phyloP scores from a whole-genome alignment of 2,113 vertebrate species.

The Orcinus orca region DNA sequence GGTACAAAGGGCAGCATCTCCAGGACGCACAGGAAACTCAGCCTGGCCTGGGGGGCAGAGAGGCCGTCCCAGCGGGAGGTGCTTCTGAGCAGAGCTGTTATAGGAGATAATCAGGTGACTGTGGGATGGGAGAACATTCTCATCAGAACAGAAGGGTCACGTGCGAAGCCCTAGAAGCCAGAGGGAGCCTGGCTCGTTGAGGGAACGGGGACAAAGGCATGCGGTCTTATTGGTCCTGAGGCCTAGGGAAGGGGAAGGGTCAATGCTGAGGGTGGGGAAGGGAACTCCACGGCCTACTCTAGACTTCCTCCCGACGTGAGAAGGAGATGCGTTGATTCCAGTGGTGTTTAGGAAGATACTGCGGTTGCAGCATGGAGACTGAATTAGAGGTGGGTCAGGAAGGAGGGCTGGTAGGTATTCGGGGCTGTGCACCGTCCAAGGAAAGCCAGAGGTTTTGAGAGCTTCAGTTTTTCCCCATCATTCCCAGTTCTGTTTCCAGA shows the following conservation, averaged over 20 bases:
- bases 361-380: not conserved
- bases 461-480: not conserved
- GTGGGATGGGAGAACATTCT: not conserved
- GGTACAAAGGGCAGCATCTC: rapidly evolving
- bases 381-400: not conserved
- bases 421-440: not conserved
- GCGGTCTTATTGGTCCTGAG: not conserved
- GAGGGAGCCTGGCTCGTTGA: not conserved
- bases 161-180: not conserved
- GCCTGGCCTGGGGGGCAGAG: too few relatives aligned
- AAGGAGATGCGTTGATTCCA: not conserved
- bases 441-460: not conserved
- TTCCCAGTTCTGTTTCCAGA: not conserved
- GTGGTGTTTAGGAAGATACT: not conserved
- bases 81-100: not conserved
- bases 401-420: not conserved
- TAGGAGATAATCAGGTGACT: not conserved
- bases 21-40: not conserved
- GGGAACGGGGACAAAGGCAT: not conserved
- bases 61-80: not conserved
- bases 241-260: too few relatives aligned
- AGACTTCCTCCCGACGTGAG: not conserved
- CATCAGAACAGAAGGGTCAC: not conserved
- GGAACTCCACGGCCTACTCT: too few relatives aligned
- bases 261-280: not conserved